phyloP scores from a whole-genome alignment of 2,888 invertebrate species.

The Hyposoter didymator region DNA sequence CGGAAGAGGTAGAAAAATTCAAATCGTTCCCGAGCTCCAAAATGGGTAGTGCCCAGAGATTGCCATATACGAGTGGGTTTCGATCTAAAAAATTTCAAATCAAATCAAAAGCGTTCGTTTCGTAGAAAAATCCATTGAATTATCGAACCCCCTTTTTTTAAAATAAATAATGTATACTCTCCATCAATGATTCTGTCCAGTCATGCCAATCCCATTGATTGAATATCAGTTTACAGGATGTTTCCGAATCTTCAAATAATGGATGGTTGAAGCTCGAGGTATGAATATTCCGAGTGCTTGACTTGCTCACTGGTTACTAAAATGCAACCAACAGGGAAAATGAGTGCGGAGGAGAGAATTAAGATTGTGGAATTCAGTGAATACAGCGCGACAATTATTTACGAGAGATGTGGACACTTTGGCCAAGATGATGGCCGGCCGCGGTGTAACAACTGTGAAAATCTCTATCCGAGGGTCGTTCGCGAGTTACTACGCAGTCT shows the following conservation, averaged over 20 bases:
- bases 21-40: neutral
- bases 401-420: conserved; percentile 47
- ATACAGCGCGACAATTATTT: conserved; percentile 61
- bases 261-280: neutral
- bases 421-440: conserved; percentile 31
- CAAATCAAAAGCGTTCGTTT: neutral
- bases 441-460: conserved; percentile 61
- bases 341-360: conserved; percentile 30
- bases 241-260: neutral
- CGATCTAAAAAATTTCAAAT: neutral
- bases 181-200: neutral
- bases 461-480: conserved; percentile 68
- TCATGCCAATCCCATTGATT: neutral
- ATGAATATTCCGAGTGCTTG: neutral
- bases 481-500: conserved; percentile 57
- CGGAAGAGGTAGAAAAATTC: neutral
- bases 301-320: neutral
- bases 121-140: neutral
- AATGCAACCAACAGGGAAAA: conserved; percentile 2
- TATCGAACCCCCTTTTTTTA: neutral
- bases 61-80: neutral
- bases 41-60: neutral
- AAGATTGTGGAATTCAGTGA: conserved; percentile 21
- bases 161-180: neutral
- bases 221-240: neutral